A percentile compares a stretch with the other conserved stretches of the same genome.
Conservation (phyloP, 1,140 invertebrate genomes). For the Sitobion miscanthi region DNA sequence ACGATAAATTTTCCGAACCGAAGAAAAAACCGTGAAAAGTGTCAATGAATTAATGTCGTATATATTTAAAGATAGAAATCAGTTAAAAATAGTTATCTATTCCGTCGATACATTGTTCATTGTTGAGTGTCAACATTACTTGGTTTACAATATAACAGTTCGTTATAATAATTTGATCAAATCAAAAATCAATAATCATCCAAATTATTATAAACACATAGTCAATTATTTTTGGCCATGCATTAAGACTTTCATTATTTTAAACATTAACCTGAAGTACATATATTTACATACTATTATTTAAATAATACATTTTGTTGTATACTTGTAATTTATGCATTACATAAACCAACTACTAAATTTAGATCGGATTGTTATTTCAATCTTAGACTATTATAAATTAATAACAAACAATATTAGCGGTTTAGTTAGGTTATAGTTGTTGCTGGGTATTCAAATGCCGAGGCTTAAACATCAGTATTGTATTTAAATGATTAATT, state of each 20-base stretch:
- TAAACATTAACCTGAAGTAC: background rate
- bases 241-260: background rate
- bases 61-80: background rate
- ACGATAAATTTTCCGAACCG: slow-evolving; percentile 4
- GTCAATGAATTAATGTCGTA: slow-evolving; percentile 15
- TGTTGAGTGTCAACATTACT: background rate
- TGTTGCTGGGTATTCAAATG: background rate
- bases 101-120: background rate
- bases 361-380: background rate
- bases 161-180: too few relatives aligned
- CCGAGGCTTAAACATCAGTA: background rate
- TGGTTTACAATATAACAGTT: background rate
- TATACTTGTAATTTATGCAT: background rate
- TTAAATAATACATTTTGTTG: background rate
- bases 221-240: too few relatives aligned
- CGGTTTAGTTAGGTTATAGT: background rate
- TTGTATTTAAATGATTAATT: background rate
- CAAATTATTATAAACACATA: too few relatives aligned
- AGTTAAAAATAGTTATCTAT: background rate
- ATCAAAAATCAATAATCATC: background rate
- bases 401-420: background rate
- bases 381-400: background rate
- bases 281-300: background rate
- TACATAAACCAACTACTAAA: background rate
- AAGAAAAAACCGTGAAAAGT: background rate